These are phyloP conservation scores for Charina bottae DNA, from an alignment of 2,113 vertebrate genomes.

Conservation along the genomic window DNA sequence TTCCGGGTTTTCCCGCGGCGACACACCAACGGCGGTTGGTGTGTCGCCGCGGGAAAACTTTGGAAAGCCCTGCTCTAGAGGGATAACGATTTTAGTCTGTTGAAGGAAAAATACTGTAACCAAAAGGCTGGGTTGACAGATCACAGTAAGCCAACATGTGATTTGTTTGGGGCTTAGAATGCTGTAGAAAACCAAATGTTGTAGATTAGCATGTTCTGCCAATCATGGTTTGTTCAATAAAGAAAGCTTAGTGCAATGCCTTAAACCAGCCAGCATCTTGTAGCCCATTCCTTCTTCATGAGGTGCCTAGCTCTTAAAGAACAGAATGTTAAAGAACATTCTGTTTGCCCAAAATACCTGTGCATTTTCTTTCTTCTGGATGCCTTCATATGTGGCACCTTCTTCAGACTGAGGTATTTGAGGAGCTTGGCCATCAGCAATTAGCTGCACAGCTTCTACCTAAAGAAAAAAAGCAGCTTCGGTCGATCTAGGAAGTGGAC, in stretches of 20 bases:
- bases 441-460: slow-evolving; percentile 94
- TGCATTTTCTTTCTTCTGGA: slow-evolving; percentile 93
- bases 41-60: too few relatives aligned
- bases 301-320: neutral
- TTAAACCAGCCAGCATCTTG: neutral
- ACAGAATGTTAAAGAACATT: too few relatives aligned
- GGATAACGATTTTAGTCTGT: neutral
- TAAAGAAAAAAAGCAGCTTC: slow-evolving; percentile 57
- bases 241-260: neutral
- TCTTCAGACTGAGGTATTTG: slow-evolving; percentile 85
- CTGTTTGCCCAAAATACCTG: slow-evolving; percentile 74
- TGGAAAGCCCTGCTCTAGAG: too few relatives aligned
- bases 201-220: neutral
- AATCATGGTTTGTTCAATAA: neutral
- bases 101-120: neutral
- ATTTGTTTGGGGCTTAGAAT: neutral
- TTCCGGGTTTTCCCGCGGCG: too few relatives aligned
- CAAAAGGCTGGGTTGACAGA: neutral
- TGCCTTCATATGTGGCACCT: slow-evolving; percentile 94
- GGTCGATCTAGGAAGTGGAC: neutral
- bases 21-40: too few relatives aligned
- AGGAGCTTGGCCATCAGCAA: slow-evolving; percentile 91
- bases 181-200: neutral
- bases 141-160: neutral
- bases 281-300: neutral